Evolutionary conservation across 2,888 invertebrate genomes (phyloP).

Genomic region (Nemotelus pantherinus): DNA sequence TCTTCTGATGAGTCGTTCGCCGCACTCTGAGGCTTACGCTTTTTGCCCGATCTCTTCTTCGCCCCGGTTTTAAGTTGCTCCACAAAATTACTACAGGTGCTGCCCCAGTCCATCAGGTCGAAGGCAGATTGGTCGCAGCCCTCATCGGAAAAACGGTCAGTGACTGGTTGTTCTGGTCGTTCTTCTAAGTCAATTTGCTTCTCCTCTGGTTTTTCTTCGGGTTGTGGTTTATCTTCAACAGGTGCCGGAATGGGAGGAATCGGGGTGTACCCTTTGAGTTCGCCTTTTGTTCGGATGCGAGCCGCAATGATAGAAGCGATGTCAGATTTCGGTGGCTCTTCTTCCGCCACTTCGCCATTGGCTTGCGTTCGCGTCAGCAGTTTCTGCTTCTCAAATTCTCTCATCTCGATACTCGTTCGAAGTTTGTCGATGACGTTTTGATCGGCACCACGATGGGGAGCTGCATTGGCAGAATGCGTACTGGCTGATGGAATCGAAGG

Average conservation of each 20-base stretch:
- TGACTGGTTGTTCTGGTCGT: slow-evolving; percentile 49
- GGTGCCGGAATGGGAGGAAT: slow-evolving; percentile 39
- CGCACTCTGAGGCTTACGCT: slow-evolving; percentile 53
- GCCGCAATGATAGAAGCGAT: slow-evolving; percentile 74
- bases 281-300: slow-evolving; percentile 86
- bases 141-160: slow-evolving; percentile 29
- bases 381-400: slow-evolving; percentile 68
- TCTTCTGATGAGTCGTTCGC: slow-evolving; percentile 8
- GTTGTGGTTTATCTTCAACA: slow-evolving; percentile 46
- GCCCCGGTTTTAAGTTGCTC: slow-evolving; percentile 75
- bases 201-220: slow-evolving; percentile 58
- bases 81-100: slow-evolving; percentile 81
- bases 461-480: slow-evolving; percentile 50
- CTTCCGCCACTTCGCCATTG: slow-evolving; percentile 32
- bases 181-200: not conserved
- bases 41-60: slow-evolving; percentile 69
- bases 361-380: slow-evolving; percentile 60
- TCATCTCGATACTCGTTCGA: slow-evolving; percentile 77
- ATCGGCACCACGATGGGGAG: slow-evolving; percentile 69
- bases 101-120: slow-evolving; percentile 68
- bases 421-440: slow-evolving; percentile 77
- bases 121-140: slow-evolving; percentile 36
- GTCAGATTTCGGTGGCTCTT: slow-evolving; percentile 64
- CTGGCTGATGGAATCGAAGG: slow-evolving; percentile 44
- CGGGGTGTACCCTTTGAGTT: slow-evolving; percentile 72